These are phyloP conservation scores for Sisyra nigra DNA, from an alignment of 2,888 invertebrate species.

Conservation along the genomic window DNA sequence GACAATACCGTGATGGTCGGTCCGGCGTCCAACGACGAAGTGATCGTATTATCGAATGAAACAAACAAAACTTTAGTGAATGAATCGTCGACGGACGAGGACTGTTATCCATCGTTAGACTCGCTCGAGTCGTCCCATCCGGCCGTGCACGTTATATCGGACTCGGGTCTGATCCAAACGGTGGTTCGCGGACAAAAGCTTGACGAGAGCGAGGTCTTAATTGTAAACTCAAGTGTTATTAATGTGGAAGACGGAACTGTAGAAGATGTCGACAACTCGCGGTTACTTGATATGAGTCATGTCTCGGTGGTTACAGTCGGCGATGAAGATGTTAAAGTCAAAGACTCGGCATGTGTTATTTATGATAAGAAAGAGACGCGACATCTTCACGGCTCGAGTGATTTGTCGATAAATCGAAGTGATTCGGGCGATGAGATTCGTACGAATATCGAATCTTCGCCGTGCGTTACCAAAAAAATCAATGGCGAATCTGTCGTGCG, in stretches of 20 bases:
- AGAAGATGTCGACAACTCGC: conserved; percentile 26
- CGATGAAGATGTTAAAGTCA: conserved; percentile 54
- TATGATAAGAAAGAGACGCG: conserved; percentile 18
- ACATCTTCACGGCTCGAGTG: conserved; percentile 23
- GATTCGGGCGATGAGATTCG: conserved; percentile 7
- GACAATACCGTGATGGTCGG: conserved; percentile 37
- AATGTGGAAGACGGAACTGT: conserved; percentile 46
- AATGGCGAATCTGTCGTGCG: conserved; percentile 29
- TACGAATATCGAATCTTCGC: not conserved
- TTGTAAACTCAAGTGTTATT: conserved; percentile 51
- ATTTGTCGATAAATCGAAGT: conserved; percentile 19
- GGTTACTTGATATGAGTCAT: conserved; percentile 62
- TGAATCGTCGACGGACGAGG: conserved; percentile 57
- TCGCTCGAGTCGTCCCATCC: conserved; percentile 47
- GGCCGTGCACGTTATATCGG: conserved; percentile 18
- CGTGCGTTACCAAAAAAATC: conserved; percentile 19
- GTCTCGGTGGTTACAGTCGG: conserved; percentile 86
- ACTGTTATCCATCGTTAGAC: conserved; percentile 56
- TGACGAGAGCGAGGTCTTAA: conserved; percentile 76
- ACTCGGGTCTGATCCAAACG: conserved; percentile 17
- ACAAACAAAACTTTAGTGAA: conserved; percentile 50
- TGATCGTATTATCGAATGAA: conserved; percentile 63
- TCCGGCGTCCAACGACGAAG: conserved; percentile 43
- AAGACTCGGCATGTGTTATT: conserved; percentile 41
- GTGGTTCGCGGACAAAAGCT: conserved; percentile 42